Evolutionary conservation across 2,113 vertebrate genomes (phyloP), one percentile per base, ranked within the genome.

Genomic region (Syrrhaptes paradoxus): DNA sequence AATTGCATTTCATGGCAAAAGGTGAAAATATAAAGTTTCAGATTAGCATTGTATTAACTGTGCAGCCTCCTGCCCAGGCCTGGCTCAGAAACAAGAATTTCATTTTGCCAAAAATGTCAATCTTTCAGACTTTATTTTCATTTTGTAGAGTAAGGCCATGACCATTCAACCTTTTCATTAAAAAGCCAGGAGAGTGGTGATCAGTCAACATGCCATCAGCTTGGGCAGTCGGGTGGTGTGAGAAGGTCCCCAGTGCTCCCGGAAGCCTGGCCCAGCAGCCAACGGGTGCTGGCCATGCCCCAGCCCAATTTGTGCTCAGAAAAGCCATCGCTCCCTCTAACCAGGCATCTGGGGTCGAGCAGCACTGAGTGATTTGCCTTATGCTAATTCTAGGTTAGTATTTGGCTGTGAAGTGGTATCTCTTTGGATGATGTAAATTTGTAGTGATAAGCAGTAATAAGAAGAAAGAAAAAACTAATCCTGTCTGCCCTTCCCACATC

Each of bases 241-340:
- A 62, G 43, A 24, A 65, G 4, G 6, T 31, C 5, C 0, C 1
- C 1, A 9, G 21, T 4, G 11, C 6, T 28, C 48, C 61, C 0
- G 0, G 10, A 71, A 59, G 28, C 21, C 43, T 62, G 43, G 24
- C 11, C 52, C 62, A 11, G n/a, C 46, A 46, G 8, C 12, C 45
- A n/a, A 7, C 1, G 11, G 11, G 11, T 41, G 22, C 21, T 43
- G 19, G 59, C 29, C 11, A 0, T 11, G 12, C 20, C 38, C 26
- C 51, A 16, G 26, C 19, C 8, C 3, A 43, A 21, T n/a, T 21
- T 1, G 0, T 74, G 14, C 18, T 81, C 46, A 43, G 25, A 54
- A 89, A 71, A 36, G 26, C 10, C 46, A 41, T 15, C 1, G 1
- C 6, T 57, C 29, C 13, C 45, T 77, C 45, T 52, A 17, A 21